Percentiles rank a stretch among this genome's conserved stretches.
Evolutionary conservation across 1,140 invertebrate species (phyloP).

Genomic region (Trachelipus rathkii): DNA sequence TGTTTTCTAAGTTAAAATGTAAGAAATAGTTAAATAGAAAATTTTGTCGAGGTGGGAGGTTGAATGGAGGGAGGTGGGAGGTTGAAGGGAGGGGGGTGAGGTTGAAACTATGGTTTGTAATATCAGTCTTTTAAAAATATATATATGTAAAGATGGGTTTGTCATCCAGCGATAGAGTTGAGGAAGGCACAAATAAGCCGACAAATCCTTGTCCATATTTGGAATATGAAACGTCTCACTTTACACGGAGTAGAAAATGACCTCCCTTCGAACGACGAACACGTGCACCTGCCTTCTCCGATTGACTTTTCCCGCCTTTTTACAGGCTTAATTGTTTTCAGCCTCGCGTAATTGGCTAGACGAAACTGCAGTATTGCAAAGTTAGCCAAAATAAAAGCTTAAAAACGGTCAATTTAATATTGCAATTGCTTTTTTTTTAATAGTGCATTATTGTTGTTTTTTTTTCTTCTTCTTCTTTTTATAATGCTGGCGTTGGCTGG

Average conservation of each 20-base stretch:
- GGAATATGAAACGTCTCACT: slow-evolving; percentile 23
- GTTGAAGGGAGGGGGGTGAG: no score
- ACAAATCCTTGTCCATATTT: slow-evolving; percentile 24
- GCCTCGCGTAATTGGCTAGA: neutral
- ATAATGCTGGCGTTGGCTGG: neutral
- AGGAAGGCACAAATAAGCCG: neutral
- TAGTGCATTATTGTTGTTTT: no score
- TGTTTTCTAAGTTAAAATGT: neutral
- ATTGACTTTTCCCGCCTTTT: neutral
- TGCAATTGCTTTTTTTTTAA: no score
- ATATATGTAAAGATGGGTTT: neutral
- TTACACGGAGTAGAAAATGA: slow-evolving; percentile 13
- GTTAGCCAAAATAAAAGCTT: neutral
- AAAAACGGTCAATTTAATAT: neutral
- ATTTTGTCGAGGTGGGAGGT: no score
- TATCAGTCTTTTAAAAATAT: neutral
- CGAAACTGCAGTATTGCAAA: neutral
- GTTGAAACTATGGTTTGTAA: neutral
- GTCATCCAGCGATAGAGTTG: neutral
- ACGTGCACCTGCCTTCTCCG: neutral
- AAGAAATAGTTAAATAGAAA: no score
- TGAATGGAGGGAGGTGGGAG: no score
- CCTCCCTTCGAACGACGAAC: neutral
- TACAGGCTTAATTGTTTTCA: neutral
- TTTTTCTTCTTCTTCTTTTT: neutral